Conservation (phyloP, 2,113 vertebrate species). For the Syngnathus scovelli region DNA sequence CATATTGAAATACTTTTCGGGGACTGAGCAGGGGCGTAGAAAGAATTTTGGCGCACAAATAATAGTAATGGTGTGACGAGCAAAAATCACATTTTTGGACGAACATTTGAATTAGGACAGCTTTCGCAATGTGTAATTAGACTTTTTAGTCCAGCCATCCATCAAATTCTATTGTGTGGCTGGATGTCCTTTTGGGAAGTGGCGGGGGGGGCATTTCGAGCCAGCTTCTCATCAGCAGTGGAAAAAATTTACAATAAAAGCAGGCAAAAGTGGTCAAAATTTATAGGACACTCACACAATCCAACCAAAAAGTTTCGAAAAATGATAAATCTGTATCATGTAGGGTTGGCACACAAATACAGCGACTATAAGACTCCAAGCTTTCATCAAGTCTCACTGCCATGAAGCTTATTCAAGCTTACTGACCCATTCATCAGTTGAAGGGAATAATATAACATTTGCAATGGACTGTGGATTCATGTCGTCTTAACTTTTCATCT, state of each 20-base stretch:
- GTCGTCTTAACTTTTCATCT: conserved; percentile 10
- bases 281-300: not conserved
- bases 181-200: not conserved
- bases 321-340: not conserved
- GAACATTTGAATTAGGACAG: not conserved
- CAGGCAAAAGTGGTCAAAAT: not conserved
- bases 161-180: not conserved
- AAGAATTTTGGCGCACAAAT: not conserved
- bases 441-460: conserved; percentile 12
- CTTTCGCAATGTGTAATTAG: not conserved
- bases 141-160: not conserved
- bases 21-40: no score
- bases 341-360: not conserved
- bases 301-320: not conserved
- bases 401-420: not conserved
- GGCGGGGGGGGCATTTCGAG: not conserved
- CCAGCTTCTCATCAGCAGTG: not conserved
- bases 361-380: not conserved
- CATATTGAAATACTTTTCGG: not conserved
- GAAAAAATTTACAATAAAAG: not conserved
- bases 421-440: conserved; percentile 8
- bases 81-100: not conserved
- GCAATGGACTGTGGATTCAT: not conserved
- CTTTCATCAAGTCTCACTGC: not conserved
- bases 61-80: not conserved